Conservation (phyloP, 2,888 invertebrate species). For the Dynastes tityus region DNA sequence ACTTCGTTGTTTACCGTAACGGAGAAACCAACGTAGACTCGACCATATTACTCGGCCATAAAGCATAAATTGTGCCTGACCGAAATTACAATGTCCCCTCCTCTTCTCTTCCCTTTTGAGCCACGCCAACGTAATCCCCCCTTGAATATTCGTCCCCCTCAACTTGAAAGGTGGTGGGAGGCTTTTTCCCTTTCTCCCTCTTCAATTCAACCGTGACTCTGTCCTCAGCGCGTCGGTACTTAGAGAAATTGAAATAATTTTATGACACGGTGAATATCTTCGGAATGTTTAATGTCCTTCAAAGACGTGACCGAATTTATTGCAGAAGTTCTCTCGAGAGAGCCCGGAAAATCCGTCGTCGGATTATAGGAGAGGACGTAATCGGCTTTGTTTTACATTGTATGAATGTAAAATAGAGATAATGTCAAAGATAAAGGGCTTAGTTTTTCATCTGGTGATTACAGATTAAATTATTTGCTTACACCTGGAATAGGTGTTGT, state of each 20-base stretch:
- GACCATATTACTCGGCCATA: conserved; percentile 20
- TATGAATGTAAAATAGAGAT: too few species aligned
- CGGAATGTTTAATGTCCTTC: conserved; percentile 35
- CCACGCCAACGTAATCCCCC: too few species aligned
- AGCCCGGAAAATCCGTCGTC: too few species aligned
- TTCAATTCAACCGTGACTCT: background rate
- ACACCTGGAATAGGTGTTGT: too few species aligned
- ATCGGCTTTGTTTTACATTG: too few species aligned
- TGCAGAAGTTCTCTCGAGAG: background rate
- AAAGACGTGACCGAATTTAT: conserved; percentile 36
- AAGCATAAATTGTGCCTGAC: conserved; percentile 36
- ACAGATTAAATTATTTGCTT: too few species aligned
- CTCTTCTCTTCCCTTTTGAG: background rate
- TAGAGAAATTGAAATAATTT: conserved; percentile 36
- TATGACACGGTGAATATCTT: conserved; percentile 9
- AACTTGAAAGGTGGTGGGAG: too few species aligned
- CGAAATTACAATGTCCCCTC: conserved; percentile 32
- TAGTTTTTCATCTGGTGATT: too few species aligned
- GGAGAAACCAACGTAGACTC: background rate
- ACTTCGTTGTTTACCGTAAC: background rate
- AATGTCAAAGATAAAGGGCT: too few species aligned
- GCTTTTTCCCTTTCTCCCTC: background rate
- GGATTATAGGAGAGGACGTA: too few species aligned
- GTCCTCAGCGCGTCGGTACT: conserved; percentile 2
- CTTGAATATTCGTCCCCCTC: too few species aligned